Evolutionary conservation across 2,888 invertebrate genomes (phyloP), one percentile per base, ranked within the genome.

Genomic region (Apotomis betuletana): DNA sequence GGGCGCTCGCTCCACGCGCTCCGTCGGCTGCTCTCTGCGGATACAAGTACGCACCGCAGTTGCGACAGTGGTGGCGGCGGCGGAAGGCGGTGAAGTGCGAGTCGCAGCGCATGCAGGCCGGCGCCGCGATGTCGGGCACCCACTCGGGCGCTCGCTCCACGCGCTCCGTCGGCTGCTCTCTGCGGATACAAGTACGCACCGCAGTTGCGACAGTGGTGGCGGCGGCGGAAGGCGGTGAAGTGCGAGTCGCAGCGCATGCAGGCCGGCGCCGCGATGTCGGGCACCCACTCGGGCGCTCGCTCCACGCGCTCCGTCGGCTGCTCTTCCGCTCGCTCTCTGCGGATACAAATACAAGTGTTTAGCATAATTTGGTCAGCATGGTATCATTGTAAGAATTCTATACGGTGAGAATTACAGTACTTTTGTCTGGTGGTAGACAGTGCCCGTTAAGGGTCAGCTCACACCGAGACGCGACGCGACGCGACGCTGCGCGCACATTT

Each of bases 61-160:
- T 99, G 79, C 99, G 94, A 87, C 99, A 99, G 89, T 99, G 99
- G 88, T 99, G 99, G 9, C 99, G 94, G 15, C 99, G 95, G 55
- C 99, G 95, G 80, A 99, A 97, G 76, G 99, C 97, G 4, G 98
- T 99, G 93, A 99, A 99, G 79, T 96, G 96, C 15, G 97, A 96
- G 74, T 96, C 95, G 88, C 99, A 99, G 52, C 97, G 96, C 96
- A 98, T 98, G 89, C 99, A 99, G 70, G 96, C 95, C 0, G 97
- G 97, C 54, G 97, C 97, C 76, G 97, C 96, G 72, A 97, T 96
- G 89, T 99, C 99, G 0, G 99, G 99, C 74, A 99, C 96, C 99
- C 99, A 99, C 68, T 96, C 95, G 0, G 98, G 98, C 15, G 55
- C 69, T 13, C 58, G 51, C n/a, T 69, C 68, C 27, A 77, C 76